These are phyloP conservation scores for Catostomus latipinnis DNA, from an alignment of 2,797 vertebrate species.

Conservation along the genomic window DNA sequence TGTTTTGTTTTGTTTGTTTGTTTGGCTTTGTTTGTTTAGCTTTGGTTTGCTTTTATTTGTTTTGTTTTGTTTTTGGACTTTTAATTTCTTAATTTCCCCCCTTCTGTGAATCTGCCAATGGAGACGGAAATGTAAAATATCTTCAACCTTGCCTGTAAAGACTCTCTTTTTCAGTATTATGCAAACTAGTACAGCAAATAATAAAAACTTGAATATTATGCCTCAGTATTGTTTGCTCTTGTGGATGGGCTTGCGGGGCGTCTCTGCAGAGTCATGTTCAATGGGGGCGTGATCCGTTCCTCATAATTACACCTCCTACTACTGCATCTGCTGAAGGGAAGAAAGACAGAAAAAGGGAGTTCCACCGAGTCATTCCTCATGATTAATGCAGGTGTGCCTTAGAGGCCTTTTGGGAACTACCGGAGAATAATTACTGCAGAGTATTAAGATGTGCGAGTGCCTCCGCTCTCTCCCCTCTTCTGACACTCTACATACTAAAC, in stretches of 20 bases:
- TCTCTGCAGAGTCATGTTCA: conserved; percentile 53
- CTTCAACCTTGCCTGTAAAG: background rate
- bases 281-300: conserved; percentile 51
- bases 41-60: background rate
- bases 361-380: conserved; percentile 65
- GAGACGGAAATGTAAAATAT: background rate
- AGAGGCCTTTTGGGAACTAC: conserved; percentile 66
- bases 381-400: conserved; percentile 73
- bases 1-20: background rate
- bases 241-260: conserved; percentile 38
- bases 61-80: background rate
- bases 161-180: conserved; percentile 23
- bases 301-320: conserved; percentile 59
- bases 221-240: conserved; percentile 26
- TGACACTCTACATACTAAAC: conserved; percentile 42
- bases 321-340: conserved; percentile 48
- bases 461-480: conserved; percentile 19
- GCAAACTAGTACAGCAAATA: conserved; percentile 13
- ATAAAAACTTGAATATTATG: conserved; percentile 24
- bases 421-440: conserved; percentile 72
- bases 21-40: background rate
- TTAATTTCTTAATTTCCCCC: background rate
- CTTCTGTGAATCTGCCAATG: background rate
- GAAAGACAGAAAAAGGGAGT: conserved; percentile 55
- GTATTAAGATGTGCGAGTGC: conserved; percentile 61